Evolutionary conservation across 1,140 invertebrate species (phyloP).

Genomic region (Ganaspis sp.): DNA sequence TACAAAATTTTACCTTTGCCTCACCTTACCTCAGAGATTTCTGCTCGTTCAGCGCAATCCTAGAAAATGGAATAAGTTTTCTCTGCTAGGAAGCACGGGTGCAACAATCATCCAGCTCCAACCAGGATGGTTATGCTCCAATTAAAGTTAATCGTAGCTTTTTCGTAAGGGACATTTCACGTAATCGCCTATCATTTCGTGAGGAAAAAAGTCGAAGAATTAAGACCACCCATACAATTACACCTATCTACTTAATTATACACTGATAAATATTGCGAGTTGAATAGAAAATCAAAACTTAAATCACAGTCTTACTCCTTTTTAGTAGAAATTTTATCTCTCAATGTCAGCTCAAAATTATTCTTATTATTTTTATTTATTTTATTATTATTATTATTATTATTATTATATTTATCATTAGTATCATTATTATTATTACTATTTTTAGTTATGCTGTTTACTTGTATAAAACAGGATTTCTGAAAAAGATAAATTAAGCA

Average conservation of each 20-base stretch:
- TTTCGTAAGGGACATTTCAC: slow-evolving; percentile 39
- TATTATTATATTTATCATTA: background rate
- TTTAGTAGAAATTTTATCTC: too few species aligned
- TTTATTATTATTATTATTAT: background rate
- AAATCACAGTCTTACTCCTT: too few species aligned
- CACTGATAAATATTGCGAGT: too few species aligned
- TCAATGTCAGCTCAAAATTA: too few species aligned
- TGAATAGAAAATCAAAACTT: too few species aligned
- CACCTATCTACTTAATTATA: slow-evolving; percentile 62
- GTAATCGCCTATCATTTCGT: slow-evolving; percentile 79
- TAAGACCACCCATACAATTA: slow-evolving; percentile 81
- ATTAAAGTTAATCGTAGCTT: slow-evolving; percentile 51
- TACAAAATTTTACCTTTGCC: slow-evolving; percentile 11
- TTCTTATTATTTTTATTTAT: too few species aligned
- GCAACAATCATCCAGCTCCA: slow-evolving; percentile 23
- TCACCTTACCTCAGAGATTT: slow-evolving; percentile 35
- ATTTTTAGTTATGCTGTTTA: background rate
- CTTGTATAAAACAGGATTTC: background rate
- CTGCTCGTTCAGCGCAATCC: slow-evolving; percentile 35
- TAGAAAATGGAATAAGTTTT: slow-evolving; percentile 45
- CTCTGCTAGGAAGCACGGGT: background rate
- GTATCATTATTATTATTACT: background rate
- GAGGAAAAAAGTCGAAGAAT: slow-evolving; percentile 88
- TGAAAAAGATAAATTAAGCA: background rate
- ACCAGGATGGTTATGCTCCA: slow-evolving; percentile 41